These are phyloP conservation scores for Cephus nigrinus DNA, from an alignment of 2,888 invertebrate genomes.

Conservation along the genomic window DNA sequence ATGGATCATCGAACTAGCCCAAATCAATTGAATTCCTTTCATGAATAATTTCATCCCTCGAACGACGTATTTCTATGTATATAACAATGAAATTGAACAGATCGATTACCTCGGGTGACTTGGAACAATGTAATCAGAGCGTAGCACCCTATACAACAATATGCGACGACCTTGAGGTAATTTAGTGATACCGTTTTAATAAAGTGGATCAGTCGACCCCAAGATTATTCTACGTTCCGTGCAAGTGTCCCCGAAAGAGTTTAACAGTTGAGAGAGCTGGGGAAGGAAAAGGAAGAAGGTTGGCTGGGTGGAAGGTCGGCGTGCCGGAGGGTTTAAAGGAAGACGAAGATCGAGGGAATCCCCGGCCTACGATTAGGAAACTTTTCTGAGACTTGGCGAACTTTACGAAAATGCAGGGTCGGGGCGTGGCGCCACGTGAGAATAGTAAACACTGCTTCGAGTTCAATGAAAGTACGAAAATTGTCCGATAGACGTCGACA, in stretches of 20 bases:
- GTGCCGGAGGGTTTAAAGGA: not conserved
- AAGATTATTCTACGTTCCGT: not conserved
- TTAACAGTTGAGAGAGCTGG: slow-evolving; percentile 23
- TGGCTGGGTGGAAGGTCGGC: slow-evolving; percentile 16
- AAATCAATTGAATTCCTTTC: not conserved
- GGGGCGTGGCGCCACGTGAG: slow-evolving; percentile 45
- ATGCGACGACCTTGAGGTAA: not conserved
- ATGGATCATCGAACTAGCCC: not conserved
- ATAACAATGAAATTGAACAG: not conserved
- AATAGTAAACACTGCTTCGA: slow-evolving; percentile 42
- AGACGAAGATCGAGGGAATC: slow-evolving; percentile 28
- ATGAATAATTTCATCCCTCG: not conserved
- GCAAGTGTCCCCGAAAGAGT: slow-evolving; percentile 25
- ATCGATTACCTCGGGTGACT: not conserved
- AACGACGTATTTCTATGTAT: not conserved
- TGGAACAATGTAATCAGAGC: not conserved
- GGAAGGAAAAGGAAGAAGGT: slow-evolving; percentile 3
- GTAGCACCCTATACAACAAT: not conserved
- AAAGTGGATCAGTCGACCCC: not conserved
- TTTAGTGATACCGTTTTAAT: not conserved
- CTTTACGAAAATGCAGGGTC: slow-evolving; percentile 31
- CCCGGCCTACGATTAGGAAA: slow-evolving; percentile 52
- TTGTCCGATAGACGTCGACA: not conserved
- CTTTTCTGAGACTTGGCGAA: slow-evolving; percentile 41
- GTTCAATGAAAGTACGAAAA: not conserved